Evolutionary conservation across 2,888 invertebrate genomes (phyloP).

Genomic region (Hyposoter dolosus): DNA sequence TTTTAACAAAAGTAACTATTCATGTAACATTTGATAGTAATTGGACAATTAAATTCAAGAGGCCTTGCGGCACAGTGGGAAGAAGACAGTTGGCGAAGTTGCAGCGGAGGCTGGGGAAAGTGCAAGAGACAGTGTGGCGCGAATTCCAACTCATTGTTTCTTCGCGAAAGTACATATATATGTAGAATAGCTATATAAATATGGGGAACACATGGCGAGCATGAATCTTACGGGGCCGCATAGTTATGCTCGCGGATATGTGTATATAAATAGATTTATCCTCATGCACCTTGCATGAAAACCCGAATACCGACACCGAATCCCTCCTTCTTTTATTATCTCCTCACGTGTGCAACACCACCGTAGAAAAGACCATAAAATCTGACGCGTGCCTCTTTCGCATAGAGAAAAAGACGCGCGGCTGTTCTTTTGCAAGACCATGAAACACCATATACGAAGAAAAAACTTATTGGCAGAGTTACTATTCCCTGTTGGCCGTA

Average conservation of each 20-base stretch:
- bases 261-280: slow-evolving; percentile 59
- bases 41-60: slow-evolving; percentile 5
- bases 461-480: slow-evolving; percentile 64
- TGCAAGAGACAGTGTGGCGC: slow-evolving; percentile 16
- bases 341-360: slow-evolving; percentile 21
- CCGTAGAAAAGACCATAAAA: slow-evolving; percentile 59
- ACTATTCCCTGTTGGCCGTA: slow-evolving; percentile 38
- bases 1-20: not conserved
- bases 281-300: slow-evolving; percentile 57
- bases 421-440: slow-evolving; percentile 17
- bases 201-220: slow-evolving; percentile 28
- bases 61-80: not conserved
- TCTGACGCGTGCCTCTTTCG: slow-evolving; percentile 51
- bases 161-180: not conserved
- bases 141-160: slow-evolving; percentile 41
- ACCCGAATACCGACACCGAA: slow-evolving; percentile 28
- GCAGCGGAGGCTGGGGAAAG: slow-evolving; percentile 37
- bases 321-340: slow-evolving; percentile 28
- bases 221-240: slow-evolving; percentile 37
- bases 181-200: slow-evolving; percentile 22
- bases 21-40: slow-evolving; percentile 2
- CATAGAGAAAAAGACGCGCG: not conserved
- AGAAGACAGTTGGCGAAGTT: slow-evolving; percentile 19
- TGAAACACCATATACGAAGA: slow-evolving; percentile 41
- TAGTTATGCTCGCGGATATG: slow-evolving; percentile 1